These are phyloP conservation scores for Dolichotis patagonum DNA, from an alignment of 2,113 vertebrate species.

Conservation along the genomic window DNA sequence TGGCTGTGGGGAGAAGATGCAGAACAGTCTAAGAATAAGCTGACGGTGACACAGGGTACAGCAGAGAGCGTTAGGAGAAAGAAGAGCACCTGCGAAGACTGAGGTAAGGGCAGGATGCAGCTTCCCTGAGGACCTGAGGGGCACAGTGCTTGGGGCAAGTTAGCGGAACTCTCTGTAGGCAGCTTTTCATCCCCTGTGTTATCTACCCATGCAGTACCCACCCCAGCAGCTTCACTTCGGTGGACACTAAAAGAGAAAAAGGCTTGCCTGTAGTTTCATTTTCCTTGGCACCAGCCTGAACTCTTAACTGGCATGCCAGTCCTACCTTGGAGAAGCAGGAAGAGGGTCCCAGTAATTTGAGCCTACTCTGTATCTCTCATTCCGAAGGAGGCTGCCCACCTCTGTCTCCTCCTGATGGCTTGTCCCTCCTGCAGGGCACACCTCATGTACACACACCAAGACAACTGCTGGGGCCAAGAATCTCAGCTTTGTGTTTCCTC, in stretches of 20 bases:
- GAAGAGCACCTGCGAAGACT: neutral
- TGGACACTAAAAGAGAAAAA: neutral
- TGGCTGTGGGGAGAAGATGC: fast-evolving
- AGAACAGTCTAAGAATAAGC: neutral
- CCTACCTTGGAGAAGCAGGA: neutral
- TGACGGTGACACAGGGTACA: neutral
- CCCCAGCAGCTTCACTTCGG: neutral
- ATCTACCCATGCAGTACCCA: neutral
- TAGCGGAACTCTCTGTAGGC: neutral
- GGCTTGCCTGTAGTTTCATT: neutral
- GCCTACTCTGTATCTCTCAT: neutral
- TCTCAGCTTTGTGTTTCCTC: neutral
- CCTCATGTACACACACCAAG: neutral
- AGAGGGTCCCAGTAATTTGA: neutral
- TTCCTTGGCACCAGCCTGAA: neutral
- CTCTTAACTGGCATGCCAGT: neutral
- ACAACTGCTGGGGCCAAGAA: neutral
- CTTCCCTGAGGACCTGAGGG: neutral
- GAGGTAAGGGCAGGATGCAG: neutral
- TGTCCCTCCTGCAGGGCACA: neutral
- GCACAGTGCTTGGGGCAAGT: neutral
- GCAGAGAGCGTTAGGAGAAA: neutral
- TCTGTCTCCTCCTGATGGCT: neutral
- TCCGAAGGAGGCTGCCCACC: neutral
- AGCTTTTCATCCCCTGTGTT: neutral